These are phyloP conservation scores for Heliothis virescens DNA, from an alignment of 1,140 invertebrate species.

Conservation along the genomic window DNA sequence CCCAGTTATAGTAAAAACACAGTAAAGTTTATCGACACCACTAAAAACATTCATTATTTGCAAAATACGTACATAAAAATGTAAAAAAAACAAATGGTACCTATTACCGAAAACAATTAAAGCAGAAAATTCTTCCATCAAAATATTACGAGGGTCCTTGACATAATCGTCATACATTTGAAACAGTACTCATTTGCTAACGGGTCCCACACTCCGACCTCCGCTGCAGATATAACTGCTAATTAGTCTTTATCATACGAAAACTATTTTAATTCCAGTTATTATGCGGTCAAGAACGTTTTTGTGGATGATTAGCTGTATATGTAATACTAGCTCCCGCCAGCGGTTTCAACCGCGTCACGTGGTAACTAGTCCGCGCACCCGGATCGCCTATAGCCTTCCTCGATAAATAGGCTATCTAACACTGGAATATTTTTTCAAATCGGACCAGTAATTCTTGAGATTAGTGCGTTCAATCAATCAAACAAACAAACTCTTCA, in stretches of 20 bases:
- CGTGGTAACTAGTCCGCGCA: too few species aligned
- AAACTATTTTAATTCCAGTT: constrained; percentile 37
- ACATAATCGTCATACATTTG: constrained; percentile 20
- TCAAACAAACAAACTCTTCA: too few species aligned
- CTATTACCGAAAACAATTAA: background rate
- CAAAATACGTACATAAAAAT: background rate
- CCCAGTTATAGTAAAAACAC: too few species aligned
- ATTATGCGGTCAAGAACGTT: constrained; percentile 43
- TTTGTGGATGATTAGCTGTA: constrained; percentile 6
- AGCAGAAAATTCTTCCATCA: constrained; percentile 13
- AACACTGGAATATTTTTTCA: too few species aligned
- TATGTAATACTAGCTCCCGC: too few species aligned
- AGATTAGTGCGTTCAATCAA: too few species aligned
- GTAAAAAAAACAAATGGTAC: background rate
- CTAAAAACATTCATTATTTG: too few species aligned
- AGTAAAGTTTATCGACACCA: too few species aligned
- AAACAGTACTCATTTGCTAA: background rate
- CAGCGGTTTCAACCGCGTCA: too few species aligned
- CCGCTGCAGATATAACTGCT: constrained; percentile 14
- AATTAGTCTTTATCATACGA: constrained; percentile 28
- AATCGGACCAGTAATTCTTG: too few species aligned
- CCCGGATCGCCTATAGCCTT: too few species aligned
- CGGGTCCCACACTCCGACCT: constrained; percentile 33
- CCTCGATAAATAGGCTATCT: too few species aligned
- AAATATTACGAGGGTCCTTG: constrained; percentile 3